A percentile compares a stretch with the other conserved stretches of the same genome.
These are phyloP conservation scores for Phoebastria nigripes DNA, from an alignment of 2,797 vertebrate genomes.

Conservation along the genomic window DNA sequence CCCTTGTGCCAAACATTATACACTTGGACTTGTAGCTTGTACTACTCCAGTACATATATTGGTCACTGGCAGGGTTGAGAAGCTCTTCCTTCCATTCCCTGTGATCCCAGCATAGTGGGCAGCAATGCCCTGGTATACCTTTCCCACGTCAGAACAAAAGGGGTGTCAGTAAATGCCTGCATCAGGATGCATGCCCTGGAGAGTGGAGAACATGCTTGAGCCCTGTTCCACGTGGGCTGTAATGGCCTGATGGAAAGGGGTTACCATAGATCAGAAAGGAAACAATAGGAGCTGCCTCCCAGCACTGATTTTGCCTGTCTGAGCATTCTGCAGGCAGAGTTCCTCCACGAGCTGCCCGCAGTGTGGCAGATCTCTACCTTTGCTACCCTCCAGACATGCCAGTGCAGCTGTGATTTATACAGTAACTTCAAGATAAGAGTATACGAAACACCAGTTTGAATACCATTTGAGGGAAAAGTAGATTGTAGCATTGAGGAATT, in stretches of 20 bases:
- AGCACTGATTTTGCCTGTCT: not conserved
- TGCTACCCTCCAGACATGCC: not conserved
- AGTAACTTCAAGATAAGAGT: not conserved
- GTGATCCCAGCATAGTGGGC: not conserved
- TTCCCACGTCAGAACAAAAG: not conserved
- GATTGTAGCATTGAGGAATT: not conserved
- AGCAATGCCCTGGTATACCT: fast-evolving
- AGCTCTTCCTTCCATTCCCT: not conserved
- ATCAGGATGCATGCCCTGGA: not conserved
- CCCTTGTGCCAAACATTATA: not conserved
- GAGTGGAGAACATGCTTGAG: not conserved
- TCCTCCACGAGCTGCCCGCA: not conserved
- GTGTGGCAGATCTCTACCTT: not conserved
- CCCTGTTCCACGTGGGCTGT: not conserved
- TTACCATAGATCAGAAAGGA: not conserved
- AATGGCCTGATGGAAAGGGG: not conserved
- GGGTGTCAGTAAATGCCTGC: not conserved
- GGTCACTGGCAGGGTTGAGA: not conserved
- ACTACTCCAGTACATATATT: not conserved
- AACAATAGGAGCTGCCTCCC: not conserved
- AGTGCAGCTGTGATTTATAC: not conserved
- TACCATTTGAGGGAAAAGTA: not conserved
- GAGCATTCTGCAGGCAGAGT: not conserved
- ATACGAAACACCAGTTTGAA: not conserved
- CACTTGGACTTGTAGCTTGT: not conserved